A percentile compares a stretch with the other conserved stretches of the same genome.
Conservation (phyloP, 2,113 vertebrate species). For the Apodemus sylvaticus region DNA sequence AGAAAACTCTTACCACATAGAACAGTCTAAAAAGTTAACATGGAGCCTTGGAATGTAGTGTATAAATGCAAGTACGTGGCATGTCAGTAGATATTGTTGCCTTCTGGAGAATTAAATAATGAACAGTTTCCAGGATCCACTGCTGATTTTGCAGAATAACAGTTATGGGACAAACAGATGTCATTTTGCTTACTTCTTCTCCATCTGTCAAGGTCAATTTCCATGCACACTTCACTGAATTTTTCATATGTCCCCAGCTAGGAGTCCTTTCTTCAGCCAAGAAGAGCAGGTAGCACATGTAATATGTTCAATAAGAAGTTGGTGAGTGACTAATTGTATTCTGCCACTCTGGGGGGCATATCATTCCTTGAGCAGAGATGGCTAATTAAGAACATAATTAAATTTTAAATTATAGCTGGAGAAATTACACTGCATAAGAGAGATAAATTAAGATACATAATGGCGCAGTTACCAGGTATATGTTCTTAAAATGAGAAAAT, state of each 20-base stretch:
- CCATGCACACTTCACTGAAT: neutral
- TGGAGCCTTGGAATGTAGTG: neutral
- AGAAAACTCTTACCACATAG: neutral
- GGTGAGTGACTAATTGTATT: constrained; percentile 58
- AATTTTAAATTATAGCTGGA: constrained; percentile 74
- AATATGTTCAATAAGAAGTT: neutral
- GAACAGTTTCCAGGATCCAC: neutral
- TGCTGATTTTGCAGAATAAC: neutral
- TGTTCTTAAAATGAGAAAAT: constrained; percentile 58
- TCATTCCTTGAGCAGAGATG: constrained; percentile 71
- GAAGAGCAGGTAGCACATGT: neutral
- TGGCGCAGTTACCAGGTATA: constrained; percentile 51
- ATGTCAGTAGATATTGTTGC: neutral
- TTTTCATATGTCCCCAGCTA: neutral
- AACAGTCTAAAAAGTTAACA: neutral
- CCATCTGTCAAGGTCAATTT: neutral
- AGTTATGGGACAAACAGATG: neutral
- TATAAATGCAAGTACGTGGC: neutral
- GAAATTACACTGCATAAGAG: constrained; percentile 54
- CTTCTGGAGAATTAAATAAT: neutral
- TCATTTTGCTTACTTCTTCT: constrained; percentile 26
- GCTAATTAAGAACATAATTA: constrained; percentile 77
- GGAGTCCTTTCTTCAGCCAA: constrained; percentile 1
- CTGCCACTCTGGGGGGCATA: constrained; percentile 53
- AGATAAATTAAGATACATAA: constrained; percentile 66